Conservation (phyloP, 1,140 invertebrate species). For the Uloborus diversus region DNA sequence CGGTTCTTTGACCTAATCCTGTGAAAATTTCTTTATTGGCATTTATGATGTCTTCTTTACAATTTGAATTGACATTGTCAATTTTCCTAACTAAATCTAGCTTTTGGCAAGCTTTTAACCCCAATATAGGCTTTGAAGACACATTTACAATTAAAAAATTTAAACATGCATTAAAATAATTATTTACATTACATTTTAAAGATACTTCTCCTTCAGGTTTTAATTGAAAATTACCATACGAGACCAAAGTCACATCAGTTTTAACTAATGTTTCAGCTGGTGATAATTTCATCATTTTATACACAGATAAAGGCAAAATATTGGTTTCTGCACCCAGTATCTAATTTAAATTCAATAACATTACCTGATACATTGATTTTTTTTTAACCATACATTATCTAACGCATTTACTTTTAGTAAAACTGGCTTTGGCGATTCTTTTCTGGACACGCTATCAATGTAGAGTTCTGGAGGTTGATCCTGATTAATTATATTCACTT, state of each 20-base stretch:
- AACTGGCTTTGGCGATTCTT: no score
- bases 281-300: background rate
- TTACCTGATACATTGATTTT: background rate
- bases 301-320: slow-evolving; percentile 7
- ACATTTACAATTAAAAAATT: slow-evolving; percentile 1
- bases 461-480: background rate
- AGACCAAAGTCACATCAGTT: background rate
- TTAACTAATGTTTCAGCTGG: background rate
- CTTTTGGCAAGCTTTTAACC: no score
- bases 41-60: no score
- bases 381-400: background rate
- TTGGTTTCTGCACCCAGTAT: slow-evolving; percentile 1
- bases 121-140: background rate
- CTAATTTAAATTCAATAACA: slow-evolving; percentile 5
- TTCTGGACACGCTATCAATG: background rate
- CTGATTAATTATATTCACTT: background rate
- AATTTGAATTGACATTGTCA: no score
- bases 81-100: no score
- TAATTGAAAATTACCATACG: slow-evolving; percentile 10
- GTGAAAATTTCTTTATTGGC: no score
- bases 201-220: background rate
- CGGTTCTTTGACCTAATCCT: no score
- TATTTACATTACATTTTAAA: background rate
- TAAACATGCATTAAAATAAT: background rate
- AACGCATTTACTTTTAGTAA: background rate